Base-by-base conservation (phyloP, 2,888 invertebrate genomes). In the Lithophane ornitopus region DNA sequence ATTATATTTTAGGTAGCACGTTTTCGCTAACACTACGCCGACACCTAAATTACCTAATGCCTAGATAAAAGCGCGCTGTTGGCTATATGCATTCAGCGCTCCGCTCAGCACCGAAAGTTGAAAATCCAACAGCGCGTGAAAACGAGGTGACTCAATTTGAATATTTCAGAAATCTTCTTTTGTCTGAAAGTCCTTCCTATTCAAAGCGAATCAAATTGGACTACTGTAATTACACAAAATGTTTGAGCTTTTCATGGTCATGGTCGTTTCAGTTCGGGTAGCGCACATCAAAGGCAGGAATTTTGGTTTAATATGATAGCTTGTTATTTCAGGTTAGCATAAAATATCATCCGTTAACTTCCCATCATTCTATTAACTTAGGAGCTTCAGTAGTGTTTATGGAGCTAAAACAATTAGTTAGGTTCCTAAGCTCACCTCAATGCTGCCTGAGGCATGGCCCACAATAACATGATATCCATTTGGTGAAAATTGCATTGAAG, bases 391-490 rank as follows among this genome's bases (percentile, higher is more conserved):
- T 46, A 67, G 69, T 73, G 58, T 84, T 81, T 74, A 11, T 68
- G 59, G 66, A 84, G 62, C 78, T 72, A 39, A 73, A 86, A 77
- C 76, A 85, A 82, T 76, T 66, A 56, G 34, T 6, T 66, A 28
- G 28, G 16, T 67, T 69, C 52, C 61, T 44, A 76, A 62, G 39
- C 69, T 76, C 61, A 69, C 97, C 95, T 97, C 97, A 84, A 97
- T 95, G 78, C 93, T 86, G 61, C 97, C 97, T 12, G 95, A 93
- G 44, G 97, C 95, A 90, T 96, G 96, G 16, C 94, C 94, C 44
- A 94, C 93, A 65, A 95, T 93, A 87, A 97, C 90, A 81, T 94
- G 87, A 67, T 91, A 89, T 34, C 97, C 97, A 80, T 94, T 91
- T 12, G 94, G 93, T 44, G 96, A 94, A 88, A 94, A 97, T 81